Percentiles rank a stretch among this genome's conserved stretches.
Conservation (phyloP, 64 coral and sea anemone species). For the Platygyra sinensis region DNA sequence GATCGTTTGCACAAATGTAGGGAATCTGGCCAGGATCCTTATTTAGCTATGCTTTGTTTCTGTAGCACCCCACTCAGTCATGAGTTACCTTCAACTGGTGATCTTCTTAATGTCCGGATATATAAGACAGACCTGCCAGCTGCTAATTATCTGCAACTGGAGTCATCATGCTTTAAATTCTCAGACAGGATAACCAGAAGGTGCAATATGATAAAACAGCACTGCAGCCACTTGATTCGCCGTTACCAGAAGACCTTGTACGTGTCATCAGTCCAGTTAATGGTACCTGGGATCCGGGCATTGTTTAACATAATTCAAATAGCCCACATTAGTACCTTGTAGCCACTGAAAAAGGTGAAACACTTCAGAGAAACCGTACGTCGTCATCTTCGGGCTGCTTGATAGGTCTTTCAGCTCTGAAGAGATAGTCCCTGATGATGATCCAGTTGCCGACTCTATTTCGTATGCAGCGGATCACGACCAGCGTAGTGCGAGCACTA, state of each 20-base stretch:
- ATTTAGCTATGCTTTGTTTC: conserved; percentile 34
- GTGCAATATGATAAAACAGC: conserved; percentile 12
- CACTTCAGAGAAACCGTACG: conserved; percentile 17
- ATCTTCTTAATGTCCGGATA: neutral
- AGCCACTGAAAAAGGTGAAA: conserved; percentile 5
- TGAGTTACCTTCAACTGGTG: neutral
- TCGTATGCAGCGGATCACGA: too few relatives aligned
- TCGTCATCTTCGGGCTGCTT: too few relatives aligned
- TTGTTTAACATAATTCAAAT: neutral
- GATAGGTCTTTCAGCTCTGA: too few relatives aligned
- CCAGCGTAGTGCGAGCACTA: too few relatives aligned
- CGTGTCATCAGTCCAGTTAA: conserved; percentile 27
- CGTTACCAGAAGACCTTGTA: conserved; percentile 21
- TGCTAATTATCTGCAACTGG: neutral
- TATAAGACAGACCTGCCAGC: conserved; percentile 28
- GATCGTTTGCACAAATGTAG: too few relatives aligned
- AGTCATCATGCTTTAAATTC: neutral
- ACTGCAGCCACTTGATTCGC: neutral
- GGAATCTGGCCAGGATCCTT: too few relatives aligned
- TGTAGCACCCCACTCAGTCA: conserved; percentile 8
- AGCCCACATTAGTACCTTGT: conserved; percentile 31
- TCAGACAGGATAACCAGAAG: conserved; percentile 41
- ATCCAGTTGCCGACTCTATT: too few relatives aligned
- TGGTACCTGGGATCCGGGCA: conserved; percentile 33
- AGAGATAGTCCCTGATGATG: too few relatives aligned